These are phyloP conservation scores for Cairina moschata DNA, from an alignment of 2,113 vertebrate species.

Conservation along the genomic window DNA sequence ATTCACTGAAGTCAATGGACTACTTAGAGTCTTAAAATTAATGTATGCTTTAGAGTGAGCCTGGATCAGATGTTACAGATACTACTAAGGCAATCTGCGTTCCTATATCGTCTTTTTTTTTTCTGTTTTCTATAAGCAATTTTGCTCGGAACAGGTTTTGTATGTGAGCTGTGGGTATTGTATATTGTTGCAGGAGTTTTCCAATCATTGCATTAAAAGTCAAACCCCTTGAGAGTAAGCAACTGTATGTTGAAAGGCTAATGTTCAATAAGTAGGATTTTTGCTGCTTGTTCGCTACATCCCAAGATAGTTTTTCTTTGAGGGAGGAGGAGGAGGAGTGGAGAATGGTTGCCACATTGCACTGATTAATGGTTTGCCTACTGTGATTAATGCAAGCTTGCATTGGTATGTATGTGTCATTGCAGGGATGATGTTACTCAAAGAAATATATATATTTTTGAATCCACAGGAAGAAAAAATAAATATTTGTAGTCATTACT, in stretches of 20 bases:
- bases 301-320: background rate
- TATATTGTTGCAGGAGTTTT: background rate
- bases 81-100: background rate
- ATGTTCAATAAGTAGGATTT: background rate
- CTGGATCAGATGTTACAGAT: background rate
- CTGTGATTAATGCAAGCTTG: constrained; percentile 30
- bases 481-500: background rate
- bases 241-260: background rate
- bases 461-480: background rate
- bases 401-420: constrained; percentile 19
- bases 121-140: background rate
- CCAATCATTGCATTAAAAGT: background rate
- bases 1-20: background rate
- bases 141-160: background rate
- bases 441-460: background rate
- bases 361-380: constrained; percentile 14
- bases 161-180: background rate
- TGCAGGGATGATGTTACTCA: background rate
- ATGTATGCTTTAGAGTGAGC: background rate
- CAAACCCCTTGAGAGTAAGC: background rate
- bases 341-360: background rate
- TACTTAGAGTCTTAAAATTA: constrained; percentile 17
- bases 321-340: background rate
- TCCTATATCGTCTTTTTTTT: background rate
- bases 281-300: background rate